Evolutionary conservation across 2,888 invertebrate species (phyloP).

Genomic region (Germaria angustata): DNA sequence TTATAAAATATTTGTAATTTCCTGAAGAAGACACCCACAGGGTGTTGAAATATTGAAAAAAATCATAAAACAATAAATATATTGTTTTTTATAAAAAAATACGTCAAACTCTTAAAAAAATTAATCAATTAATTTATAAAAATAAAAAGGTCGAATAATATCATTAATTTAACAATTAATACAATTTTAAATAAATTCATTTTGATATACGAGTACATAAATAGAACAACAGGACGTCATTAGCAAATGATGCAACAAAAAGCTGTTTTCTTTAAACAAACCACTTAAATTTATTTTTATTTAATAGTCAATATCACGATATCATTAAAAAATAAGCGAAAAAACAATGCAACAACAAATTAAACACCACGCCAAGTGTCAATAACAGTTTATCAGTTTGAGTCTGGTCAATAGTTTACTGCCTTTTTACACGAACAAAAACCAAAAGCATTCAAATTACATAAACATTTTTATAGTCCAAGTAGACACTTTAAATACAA

Average conservation of each 20-base stretch:
- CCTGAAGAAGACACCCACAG: too few relatives aligned
- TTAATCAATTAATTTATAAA: too few relatives aligned
- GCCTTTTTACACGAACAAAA: background rate
- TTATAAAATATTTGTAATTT: too few relatives aligned
- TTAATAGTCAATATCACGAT: slow-evolving; percentile 19
- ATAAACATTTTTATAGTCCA: slow-evolving; percentile 1
- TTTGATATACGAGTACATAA: too few relatives aligned
- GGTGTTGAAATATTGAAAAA: too few relatives aligned
- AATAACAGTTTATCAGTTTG: slow-evolving; percentile 39
- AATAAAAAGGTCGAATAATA: too few relatives aligned
- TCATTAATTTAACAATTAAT: too few relatives aligned
- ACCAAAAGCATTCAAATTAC: background rate
- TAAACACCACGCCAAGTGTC: slow-evolving; percentile 36
- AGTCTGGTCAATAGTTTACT: slow-evolving; percentile 37
- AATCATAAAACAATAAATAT: too few relatives aligned
- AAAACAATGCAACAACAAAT: background rate
- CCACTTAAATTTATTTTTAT: background rate
- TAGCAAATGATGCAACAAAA: background rate
- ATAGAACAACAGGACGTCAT: background rate
- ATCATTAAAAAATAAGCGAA: slow-evolving; percentile 7
- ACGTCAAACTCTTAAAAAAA: too few relatives aligned
- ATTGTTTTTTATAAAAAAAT: too few relatives aligned
- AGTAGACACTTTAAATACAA: background rate
- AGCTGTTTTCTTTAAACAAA: background rate
- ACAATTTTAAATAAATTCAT: too few relatives aligned